Percentiles rank a stretch among this genome's conserved stretches.
These are phyloP conservation scores for Ptiloglossa arizonensis DNA, from an alignment of 1,140 invertebrate genomes.

Conservation along the genomic window DNA sequence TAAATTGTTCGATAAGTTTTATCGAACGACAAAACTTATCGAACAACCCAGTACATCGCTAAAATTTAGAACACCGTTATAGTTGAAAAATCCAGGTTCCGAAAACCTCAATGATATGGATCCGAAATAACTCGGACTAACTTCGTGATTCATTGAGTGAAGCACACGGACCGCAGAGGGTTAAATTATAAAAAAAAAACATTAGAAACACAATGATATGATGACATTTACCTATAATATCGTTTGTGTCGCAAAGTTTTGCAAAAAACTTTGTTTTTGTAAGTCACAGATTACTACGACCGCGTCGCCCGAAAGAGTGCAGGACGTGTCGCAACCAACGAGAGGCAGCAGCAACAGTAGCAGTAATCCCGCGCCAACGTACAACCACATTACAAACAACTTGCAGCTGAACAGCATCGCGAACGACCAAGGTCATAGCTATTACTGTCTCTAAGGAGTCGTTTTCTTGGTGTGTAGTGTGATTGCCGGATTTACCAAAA, in stretches of 20 bases:
- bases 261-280: background rate
- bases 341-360: slow-evolving; percentile 69
- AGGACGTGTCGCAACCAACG: slow-evolving; percentile 64
- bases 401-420: slow-evolving; percentile 77
- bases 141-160: too few species aligned
- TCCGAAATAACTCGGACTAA: too few species aligned
- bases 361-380: slow-evolving; percentile 67
- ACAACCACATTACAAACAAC: slow-evolving; percentile 76
- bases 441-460: slow-evolving; percentile 76
- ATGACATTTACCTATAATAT: background rate
- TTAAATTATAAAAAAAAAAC: background rate
- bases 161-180: background rate
- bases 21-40: too few species aligned
- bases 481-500: slow-evolving; percentile 59
- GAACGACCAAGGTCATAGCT: slow-evolving; percentile 80
- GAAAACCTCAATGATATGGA: too few species aligned
- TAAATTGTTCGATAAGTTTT: too few species aligned
- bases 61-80: too few species aligned
- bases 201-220: background rate
- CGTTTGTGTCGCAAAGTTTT: too few species aligned
- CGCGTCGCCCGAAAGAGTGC: slow-evolving; percentile 68
- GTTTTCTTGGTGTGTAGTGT: slow-evolving; percentile 67
- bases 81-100: too few species aligned
- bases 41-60: too few species aligned
- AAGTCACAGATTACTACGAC: slow-evolving; percentile 62